phyloP scores from a whole-genome alignment of 2,797 vertebrate species.

The Pterois miles region DNA sequence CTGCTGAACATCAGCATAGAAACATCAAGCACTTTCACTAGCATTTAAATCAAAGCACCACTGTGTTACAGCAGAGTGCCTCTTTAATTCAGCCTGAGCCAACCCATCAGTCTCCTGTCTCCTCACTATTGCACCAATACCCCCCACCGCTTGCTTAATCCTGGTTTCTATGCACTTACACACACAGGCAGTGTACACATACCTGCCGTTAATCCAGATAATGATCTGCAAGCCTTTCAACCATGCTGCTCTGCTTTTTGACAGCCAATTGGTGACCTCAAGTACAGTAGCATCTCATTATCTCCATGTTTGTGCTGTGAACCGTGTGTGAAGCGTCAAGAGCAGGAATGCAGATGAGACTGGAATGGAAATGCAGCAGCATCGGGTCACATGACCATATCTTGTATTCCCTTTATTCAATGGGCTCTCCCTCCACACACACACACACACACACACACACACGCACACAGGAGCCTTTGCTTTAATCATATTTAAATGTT shows the following conservation, averaged over 20 bases:
- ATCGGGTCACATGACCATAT: neutral
- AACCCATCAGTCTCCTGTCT: slow-evolving; percentile 11
- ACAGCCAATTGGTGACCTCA: neutral
- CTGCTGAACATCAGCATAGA: too few relatives aligned
- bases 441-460: neutral
- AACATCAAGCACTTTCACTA: too few relatives aligned
- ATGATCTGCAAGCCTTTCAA: neutral
- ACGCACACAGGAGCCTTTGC: neutral
- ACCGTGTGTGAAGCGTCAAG: neutral
- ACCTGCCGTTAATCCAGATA: neutral
- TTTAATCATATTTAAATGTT: slow-evolving; percentile 36
- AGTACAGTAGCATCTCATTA: neutral
- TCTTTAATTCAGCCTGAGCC: too few relatives aligned
- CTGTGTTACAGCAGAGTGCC: too few relatives aligned
- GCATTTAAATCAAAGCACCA: too few relatives aligned
- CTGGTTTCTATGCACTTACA: neutral
- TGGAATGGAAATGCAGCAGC: slow-evolving; percentile 33
- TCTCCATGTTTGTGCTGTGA: neutral
- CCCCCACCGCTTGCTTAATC: neutral
- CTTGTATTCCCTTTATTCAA: slow-evolving; percentile 14
- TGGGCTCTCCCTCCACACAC: neutral
- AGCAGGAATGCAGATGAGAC: slow-evolving; percentile 7
- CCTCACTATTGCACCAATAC: slow-evolving; percentile 9
- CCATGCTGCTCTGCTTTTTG: neutral
- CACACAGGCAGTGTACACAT: too few relatives aligned